Conservation (phyloP, 2,113 vertebrate genomes). For the Bubo blakistoni region DNA sequence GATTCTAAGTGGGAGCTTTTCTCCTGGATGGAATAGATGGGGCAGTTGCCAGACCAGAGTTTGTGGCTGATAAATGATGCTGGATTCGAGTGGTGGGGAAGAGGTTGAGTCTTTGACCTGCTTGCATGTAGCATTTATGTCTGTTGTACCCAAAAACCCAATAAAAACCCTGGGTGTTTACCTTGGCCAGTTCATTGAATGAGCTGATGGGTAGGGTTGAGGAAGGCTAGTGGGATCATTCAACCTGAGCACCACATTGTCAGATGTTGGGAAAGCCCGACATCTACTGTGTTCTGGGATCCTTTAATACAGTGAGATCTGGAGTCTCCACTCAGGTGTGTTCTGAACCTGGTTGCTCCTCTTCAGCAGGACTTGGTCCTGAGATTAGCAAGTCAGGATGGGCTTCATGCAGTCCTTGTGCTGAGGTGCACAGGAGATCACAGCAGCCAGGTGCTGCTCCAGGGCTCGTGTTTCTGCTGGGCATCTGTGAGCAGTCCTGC, state of each 20-base stretch:
- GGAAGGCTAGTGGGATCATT: not conserved
- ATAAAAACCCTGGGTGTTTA: fast-evolving
- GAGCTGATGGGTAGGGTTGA: not conserved
- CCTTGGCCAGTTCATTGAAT: not conserved
- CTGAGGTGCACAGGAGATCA: not conserved
- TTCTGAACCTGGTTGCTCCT: not conserved
- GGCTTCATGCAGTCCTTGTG: not conserved
- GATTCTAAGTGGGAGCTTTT: fast-evolving
- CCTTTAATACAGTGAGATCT: not conserved
- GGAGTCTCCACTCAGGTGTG: not conserved
- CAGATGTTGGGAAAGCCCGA: not conserved
- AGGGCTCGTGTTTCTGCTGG: not conserved
- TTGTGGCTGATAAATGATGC: not conserved
- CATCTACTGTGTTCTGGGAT: not conserved
- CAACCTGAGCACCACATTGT: not conserved
- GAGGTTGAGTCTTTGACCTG: not conserved
- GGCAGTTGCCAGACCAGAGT: not conserved
- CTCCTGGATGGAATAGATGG: not conserved
- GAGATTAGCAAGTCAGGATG: not conserved
- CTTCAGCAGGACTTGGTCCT: not conserved
- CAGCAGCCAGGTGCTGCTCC: not conserved
- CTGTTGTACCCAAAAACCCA: not conserved
- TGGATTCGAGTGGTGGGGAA: not conserved
- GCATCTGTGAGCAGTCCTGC: not conserved
- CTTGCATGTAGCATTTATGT: not conserved